These are phyloP conservation scores for Drosophila mauritiana DNA, from an alignment of 1,140 invertebrate species.

Conservation along the genomic window DNA sequence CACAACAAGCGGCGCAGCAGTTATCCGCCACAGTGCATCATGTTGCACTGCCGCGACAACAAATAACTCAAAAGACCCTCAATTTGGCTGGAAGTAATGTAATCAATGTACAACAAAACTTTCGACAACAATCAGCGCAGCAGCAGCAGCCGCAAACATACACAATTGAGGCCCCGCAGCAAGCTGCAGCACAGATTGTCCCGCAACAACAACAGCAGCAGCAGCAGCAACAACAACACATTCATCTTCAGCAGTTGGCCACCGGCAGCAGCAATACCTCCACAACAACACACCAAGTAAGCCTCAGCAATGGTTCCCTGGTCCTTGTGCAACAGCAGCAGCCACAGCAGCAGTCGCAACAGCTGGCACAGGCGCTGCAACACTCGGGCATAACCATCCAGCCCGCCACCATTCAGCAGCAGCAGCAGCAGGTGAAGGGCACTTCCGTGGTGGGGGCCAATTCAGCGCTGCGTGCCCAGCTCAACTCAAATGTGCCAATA, in stretches of 20 bases:
- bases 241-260: constrained; percentile 67
- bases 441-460: constrained; percentile 66
- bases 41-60: constrained; percentile 85
- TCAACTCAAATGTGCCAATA: constrained; percentile 86
- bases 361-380: constrained; percentile 65
- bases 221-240: constrained; percentile 51
- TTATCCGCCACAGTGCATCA: constrained; percentile 76
- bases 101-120: constrained; percentile 66
- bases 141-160: constrained; percentile 49
- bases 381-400: constrained; percentile 81
- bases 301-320: constrained; percentile 86
- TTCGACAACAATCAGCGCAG: constrained; percentile 55
- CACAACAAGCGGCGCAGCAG: constrained; percentile 76
- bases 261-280: constrained; percentile 29
- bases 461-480: constrained; percentile 81
- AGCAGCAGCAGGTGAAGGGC: constrained; percentile 59
- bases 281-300: constrained; percentile 78
- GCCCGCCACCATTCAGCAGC: constrained; percentile 68
- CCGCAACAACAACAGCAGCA: constrained; percentile 23
- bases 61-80: constrained; percentile 67
- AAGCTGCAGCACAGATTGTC: constrained; percentile 47
- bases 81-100: constrained; percentile 58
- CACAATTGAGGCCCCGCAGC: constrained; percentile 38
- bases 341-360: constrained; percentile 63
- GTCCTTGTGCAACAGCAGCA: constrained; percentile 86